These are phyloP conservation scores for Brachionus koreanus DNA, from an alignment of 1,140 invertebrate genomes.

Conservation along the genomic window DNA sequence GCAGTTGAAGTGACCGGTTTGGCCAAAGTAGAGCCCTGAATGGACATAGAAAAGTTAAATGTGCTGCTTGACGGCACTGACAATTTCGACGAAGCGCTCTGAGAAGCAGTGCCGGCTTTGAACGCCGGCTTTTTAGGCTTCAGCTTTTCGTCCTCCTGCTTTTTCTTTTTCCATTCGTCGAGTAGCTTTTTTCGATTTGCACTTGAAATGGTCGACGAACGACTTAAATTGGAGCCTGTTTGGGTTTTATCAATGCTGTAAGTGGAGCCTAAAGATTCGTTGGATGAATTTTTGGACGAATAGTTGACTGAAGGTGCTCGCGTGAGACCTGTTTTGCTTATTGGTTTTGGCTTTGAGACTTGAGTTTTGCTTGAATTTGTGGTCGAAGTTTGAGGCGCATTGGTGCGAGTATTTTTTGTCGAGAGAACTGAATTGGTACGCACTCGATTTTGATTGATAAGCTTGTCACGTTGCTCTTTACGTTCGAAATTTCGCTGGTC, in stretches of 20 bases:
- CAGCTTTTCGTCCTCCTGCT: neutral
- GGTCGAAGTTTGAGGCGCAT: neutral
- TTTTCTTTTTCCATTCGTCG: neutral
- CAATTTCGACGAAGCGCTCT: neutral
- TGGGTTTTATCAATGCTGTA: neutral
- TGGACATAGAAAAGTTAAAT: neutral
- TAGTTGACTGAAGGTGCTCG: neutral
- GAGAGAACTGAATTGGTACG: neutral
- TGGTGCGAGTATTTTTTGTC: neutral
- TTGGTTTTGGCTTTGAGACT: neutral
- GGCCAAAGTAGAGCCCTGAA: neutral
- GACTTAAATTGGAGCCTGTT: neutral
- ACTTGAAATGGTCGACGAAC: neutral
- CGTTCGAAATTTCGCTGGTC: neutral
- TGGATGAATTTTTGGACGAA: neutral
- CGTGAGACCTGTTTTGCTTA: neutral
- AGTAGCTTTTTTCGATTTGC: neutral
- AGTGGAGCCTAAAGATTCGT: neutral
- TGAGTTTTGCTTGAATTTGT: neutral
- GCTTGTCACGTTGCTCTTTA: neutral
- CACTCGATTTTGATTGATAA: neutral
- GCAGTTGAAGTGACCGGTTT: neutral
- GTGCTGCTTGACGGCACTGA: neutral
- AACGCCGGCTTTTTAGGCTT: neutral
- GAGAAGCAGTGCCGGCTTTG: neutral